Evolutionary conservation across 2,888 invertebrate genomes (phyloP).

Genomic region (Blera fallax): DNA sequence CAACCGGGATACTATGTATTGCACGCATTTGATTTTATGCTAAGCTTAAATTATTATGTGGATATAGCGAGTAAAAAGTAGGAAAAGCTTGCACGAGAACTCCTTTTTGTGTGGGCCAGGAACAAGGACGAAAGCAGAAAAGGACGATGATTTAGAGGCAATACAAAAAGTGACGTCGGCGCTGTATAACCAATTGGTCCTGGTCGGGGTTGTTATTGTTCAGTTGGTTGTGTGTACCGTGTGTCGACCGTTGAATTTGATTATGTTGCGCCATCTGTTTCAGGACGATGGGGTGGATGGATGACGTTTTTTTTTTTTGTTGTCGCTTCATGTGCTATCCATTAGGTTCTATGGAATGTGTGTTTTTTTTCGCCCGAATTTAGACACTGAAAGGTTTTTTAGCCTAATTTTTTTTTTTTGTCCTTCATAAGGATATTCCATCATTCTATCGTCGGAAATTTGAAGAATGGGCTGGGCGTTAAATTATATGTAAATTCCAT

Average conservation of each 20-base stretch:
- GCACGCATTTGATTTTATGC: conserved; percentile 65
- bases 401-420: conserved; percentile 43
- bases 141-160: conserved; percentile 37
- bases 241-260: conserved; percentile 67
- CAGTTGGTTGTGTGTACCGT: conserved; percentile 13
- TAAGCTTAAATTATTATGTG: conserved; percentile 66
- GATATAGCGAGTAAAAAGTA: conserved; percentile 12
- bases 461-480: conserved; percentile 55
- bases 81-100: conserved; percentile 34
- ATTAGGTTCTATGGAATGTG: conserved; percentile 45
- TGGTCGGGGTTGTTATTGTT: conserved; percentile 13
- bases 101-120: conserved; percentile 9
- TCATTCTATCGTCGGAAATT: conserved; percentile 50
- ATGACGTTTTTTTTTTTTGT: conserved; percentile 38
- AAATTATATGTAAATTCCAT: conserved; percentile 69
- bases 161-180: conserved; percentile 63
- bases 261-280: conserved; percentile 71
- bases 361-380: conserved; percentile 27
- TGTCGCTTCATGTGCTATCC: conserved; percentile 50
- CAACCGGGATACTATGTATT: conserved; percentile 33
- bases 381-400: conserved; percentile 42
- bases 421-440: conserved; percentile 63
- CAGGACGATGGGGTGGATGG: conserved; percentile 44
- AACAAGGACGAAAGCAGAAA: conserved; percentile 1
- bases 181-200: conserved; percentile 36